Percentiles rank a stretch among this genome's conserved stretches.
These are phyloP conservation scores for Tylochromis polylepis DNA, from an alignment of 2,113 vertebrate species.

Conservation along the genomic window DNA sequence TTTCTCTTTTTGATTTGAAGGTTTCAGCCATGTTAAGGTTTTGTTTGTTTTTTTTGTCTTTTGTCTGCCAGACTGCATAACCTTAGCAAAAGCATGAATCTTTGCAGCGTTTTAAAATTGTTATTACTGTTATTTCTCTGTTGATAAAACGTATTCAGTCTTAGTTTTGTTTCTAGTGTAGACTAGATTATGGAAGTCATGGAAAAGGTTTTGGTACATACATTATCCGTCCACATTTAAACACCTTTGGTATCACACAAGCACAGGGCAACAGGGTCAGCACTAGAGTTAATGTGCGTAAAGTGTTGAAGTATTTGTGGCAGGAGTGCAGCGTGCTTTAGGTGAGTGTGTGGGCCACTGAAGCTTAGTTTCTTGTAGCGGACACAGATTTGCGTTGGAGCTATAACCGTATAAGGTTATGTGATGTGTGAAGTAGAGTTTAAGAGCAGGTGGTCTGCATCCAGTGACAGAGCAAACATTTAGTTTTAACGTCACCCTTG, in stretches of 20 bases:
- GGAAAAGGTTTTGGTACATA: neutral
- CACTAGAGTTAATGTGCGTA: neutral
- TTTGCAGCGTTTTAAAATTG: neutral
- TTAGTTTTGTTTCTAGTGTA: neutral
- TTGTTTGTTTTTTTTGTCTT: neutral
- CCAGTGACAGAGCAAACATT: constrained; percentile 7
- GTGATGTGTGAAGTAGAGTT: neutral
- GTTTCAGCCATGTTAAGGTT: neutral
- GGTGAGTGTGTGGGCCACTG: neutral
- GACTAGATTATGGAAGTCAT: neutral
- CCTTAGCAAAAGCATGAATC: neutral
- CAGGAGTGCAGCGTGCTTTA: constrained; percentile 31
- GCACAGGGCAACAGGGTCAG: neutral
- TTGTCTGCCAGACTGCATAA: neutral
- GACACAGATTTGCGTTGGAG: neutral
- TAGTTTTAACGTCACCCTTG: neutral
- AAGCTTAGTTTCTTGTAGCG: neutral
- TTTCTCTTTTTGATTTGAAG: neutral
- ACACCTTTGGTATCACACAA: constrained; percentile 13
- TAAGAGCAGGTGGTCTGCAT: constrained; percentile 28
- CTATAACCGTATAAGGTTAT: neutral
- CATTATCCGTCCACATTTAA: neutral
- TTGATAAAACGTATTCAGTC: neutral
- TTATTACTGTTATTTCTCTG: neutral
- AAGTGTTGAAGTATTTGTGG: constrained; percentile 26